phyloP scores from a whole-genome alignment of 2,888 invertebrate species.

The Molanna angustata region DNA sequence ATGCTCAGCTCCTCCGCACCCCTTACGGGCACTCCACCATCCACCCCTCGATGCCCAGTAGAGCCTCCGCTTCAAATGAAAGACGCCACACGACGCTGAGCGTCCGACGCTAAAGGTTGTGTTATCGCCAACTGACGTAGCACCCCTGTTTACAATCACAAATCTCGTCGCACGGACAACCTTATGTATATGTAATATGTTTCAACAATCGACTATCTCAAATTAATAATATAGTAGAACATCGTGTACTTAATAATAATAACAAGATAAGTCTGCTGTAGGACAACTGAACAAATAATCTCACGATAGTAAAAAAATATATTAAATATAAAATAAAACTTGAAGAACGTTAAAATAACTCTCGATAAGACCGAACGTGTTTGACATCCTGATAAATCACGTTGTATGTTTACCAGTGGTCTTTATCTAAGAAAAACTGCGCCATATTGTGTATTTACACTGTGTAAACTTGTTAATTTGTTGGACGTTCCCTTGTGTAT shows the following conservation, averaged over 20 bases:
- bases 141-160: constrained; percentile 12
- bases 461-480: constrained; percentile 32
- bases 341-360: constrained; percentile 15
- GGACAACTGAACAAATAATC: constrained; percentile 25
- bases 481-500: constrained; percentile 11
- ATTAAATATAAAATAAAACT: not conserved
- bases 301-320: constrained; percentile 18
- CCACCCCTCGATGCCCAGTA: constrained; percentile 1
- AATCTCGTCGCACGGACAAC: constrained; percentile 1
- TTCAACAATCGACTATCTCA: too few relatives aligned
- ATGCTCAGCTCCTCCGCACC: constrained; percentile 11
- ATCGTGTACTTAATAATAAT: too few relatives aligned
- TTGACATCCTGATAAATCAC: constrained; percentile 31
- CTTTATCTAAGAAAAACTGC: constrained; percentile 31
- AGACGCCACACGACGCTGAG: constrained; percentile 20
- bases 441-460: constrained; percentile 24
- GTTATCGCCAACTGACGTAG: constrained; percentile 2
- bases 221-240: too few relatives aligned
- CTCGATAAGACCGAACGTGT: constrained; percentile 18
- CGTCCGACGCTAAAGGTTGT: constrained; percentile 16
- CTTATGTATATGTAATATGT: too few relatives aligned
- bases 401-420: constrained; percentile 23
- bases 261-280: too few relatives aligned
- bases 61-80: constrained; percentile 4
- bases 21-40: not conserved